These are phyloP conservation scores for Mareca strepera DNA, from an alignment of 2,797 vertebrate species.

Conservation along the genomic window DNA sequence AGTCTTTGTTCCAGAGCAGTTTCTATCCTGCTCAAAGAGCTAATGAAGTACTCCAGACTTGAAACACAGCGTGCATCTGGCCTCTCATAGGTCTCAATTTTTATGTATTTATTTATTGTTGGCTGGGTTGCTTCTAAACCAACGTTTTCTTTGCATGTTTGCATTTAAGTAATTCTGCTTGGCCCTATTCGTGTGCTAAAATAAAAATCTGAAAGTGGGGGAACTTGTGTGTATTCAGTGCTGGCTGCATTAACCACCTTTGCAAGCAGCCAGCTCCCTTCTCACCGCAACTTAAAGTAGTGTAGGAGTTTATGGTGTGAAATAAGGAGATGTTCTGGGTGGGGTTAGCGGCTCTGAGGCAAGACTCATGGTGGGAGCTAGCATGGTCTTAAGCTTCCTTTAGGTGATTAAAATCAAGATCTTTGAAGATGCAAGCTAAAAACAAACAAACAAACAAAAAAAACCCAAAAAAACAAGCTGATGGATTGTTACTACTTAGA, in stretches of 20 bases:
- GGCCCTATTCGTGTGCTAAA: not conserved
- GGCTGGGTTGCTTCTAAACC: not conserved
- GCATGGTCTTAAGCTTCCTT: not conserved
- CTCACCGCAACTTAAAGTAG: accelerated
- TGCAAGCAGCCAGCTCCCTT: not conserved
- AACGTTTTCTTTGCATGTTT: not conserved
- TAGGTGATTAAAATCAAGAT: not conserved
- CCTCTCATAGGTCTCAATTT: not conserved
- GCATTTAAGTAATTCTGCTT: not conserved
- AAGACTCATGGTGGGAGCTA: accelerated
- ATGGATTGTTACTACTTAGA: not conserved
- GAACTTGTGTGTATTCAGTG: accelerated
- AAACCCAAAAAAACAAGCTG: not conserved
- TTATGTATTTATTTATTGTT: not conserved
- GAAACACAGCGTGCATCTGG: not conserved
- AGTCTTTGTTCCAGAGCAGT: not conserved
- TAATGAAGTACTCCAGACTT: not conserved
- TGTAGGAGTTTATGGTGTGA: too few relatives aligned
- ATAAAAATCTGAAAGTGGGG: not conserved
- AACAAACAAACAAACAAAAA: too few relatives aligned
- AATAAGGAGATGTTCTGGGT: not conserved
- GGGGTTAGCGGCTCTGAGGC: accelerated
- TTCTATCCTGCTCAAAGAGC: not conserved
- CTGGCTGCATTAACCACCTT: not conserved
- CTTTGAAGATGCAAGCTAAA: not conserved